phyloP scores from a whole-genome alignment of 2,888 invertebrate genomes.

The Parapristionchus giblindavisi region DNA sequence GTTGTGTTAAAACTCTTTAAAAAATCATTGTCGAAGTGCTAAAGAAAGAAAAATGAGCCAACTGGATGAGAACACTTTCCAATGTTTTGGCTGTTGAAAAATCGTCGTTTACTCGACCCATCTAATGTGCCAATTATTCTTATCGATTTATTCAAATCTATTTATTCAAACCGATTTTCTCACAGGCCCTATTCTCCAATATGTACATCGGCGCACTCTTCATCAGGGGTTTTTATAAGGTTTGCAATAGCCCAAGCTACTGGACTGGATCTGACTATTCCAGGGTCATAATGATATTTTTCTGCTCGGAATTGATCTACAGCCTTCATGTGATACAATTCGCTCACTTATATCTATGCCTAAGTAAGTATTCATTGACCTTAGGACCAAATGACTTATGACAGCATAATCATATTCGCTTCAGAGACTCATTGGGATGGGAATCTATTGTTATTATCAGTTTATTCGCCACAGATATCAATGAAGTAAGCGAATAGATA shows the following conservation, averaged over 20 bases:
- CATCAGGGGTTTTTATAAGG: slow-evolving; percentile 62
- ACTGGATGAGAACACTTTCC: neutral
- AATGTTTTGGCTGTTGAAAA: neutral
- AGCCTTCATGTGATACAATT: slow-evolving; percentile 54
- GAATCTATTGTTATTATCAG: slow-evolving; percentile 26
- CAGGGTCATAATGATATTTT: slow-evolving; percentile 64
- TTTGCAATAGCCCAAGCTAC: neutral
- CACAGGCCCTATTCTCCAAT: slow-evolving; percentile 32
- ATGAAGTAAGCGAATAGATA: neutral
- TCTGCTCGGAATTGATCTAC: slow-evolving; percentile 57
- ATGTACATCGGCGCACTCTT: slow-evolving; percentile 32
- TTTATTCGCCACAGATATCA: slow-evolving; percentile 10
- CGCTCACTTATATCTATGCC: slow-evolving; percentile 44
- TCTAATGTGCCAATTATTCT: neutral
- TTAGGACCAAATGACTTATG: neutral
- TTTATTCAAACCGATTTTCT: neutral
- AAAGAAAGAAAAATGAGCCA: neutral
- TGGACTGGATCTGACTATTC: neutral
- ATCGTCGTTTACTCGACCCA: no score
- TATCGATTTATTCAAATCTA: neutral
- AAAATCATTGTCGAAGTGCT: neutral
- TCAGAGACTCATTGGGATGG: slow-evolving; percentile 31
- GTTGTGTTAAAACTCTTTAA: neutral
- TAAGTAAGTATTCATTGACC: slow-evolving; percentile 32
- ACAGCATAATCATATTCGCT: neutral